Evolutionary conservation across 2,888 invertebrate species (phyloP).

Genomic region (Pachymerium ferrugineum): DNA sequence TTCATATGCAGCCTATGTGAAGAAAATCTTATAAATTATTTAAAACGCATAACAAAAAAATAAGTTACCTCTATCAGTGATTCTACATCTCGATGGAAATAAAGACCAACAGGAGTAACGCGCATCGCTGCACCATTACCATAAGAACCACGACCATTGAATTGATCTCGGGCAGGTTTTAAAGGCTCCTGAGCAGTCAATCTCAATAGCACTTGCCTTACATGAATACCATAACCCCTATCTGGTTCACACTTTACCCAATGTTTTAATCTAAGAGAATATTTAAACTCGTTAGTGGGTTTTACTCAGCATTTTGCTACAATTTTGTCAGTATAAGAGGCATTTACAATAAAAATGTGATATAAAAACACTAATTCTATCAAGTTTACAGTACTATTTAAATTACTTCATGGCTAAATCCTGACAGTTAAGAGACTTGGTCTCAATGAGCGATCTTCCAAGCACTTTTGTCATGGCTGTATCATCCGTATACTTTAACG

Average conservation of each 20-base stretch:
- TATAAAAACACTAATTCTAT: too few relatives aligned
- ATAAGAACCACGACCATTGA: conserved; percentile 62
- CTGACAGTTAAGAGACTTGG: neutral
- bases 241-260: conserved; percentile 58
- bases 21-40: too few relatives aligned
- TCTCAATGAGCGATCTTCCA: neutral
- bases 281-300: neutral
- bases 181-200: conserved; percentile 51
- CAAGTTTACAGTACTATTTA: neutral
- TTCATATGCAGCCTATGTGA: conserved; percentile 46
- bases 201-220: conserved; percentile 52
- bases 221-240: conserved; percentile 61
- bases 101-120: conserved; percentile 61
- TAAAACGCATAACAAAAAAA: too few relatives aligned
- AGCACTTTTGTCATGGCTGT: neutral
- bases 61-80: conserved; percentile 52
- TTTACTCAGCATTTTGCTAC: neutral
- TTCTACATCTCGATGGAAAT: conserved; percentile 51
- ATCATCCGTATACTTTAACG: neutral
- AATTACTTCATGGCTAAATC: neutral
- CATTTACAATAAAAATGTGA: too few relatives aligned
- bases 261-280: conserved; percentile 53
- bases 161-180: conserved; percentile 61
- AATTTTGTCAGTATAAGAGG: too few relatives aligned
- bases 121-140: conserved; percentile 77